Evolutionary conservation across 1,140 invertebrate genomes (phyloP).

Genomic region (Drosophila erecta): DNA sequence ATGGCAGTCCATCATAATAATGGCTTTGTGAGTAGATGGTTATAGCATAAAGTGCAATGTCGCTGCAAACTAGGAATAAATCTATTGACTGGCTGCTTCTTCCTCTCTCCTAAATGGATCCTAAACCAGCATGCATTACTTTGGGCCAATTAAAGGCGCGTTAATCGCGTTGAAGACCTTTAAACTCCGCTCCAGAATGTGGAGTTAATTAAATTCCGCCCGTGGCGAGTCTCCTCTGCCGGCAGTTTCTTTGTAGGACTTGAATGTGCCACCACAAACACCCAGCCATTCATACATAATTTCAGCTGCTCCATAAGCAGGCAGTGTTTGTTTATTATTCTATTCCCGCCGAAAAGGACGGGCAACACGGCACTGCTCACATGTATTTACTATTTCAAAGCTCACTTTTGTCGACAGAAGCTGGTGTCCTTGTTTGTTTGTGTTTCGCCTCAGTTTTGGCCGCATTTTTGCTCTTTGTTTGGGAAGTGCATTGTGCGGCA

Average conservation of each 20-base stretch:
- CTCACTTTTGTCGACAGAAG: slow-evolving; percentile 59
- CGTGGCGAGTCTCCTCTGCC: slow-evolving; percentile 3
- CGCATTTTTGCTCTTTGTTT: slow-evolving; percentile 55
- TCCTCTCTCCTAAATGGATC: no score
- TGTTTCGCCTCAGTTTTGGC: slow-evolving; percentile 40
- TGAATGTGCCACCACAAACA: slow-evolving; percentile 31
- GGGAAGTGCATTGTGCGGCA: slow-evolving; percentile 61
- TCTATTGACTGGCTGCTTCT: no score
- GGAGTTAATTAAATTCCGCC: slow-evolving; percentile 16
- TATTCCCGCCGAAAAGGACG: slow-evolving; percentile 33
- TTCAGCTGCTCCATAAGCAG: slow-evolving; percentile 39
- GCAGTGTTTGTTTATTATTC: slow-evolving; percentile 41
- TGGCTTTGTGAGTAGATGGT: neutral
- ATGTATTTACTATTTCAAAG: slow-evolving; percentile 58
- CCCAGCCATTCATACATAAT: slow-evolving; percentile 44
- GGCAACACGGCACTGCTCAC: slow-evolving; percentile 1
- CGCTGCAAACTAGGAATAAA: no score
- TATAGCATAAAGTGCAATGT: no score
- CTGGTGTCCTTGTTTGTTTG: slow-evolving; percentile 51
- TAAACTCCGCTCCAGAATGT: neutral
- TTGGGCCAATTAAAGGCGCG: no score
- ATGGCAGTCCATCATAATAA: neutral
- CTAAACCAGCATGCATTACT: no score
- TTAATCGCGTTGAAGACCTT: neutral
- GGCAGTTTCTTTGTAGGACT: slow-evolving; percentile 29